These are phyloP conservation scores for Sitta carolinensis DNA, from an alignment of 2,797 vertebrate genomes.

Conservation along the genomic window DNA sequence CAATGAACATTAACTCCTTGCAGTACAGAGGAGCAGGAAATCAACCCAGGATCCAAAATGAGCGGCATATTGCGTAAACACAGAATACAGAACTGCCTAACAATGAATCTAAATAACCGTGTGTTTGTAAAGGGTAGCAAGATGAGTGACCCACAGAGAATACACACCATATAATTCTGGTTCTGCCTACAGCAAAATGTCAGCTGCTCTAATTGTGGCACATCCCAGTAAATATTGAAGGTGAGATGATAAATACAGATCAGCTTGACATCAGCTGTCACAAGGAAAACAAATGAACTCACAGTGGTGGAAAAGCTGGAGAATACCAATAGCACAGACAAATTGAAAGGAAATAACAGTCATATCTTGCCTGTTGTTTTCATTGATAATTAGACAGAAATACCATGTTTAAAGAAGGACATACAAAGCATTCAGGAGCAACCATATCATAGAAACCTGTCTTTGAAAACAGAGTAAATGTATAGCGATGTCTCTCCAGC, in stretches of 20 bases:
- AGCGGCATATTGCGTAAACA: not conserved
- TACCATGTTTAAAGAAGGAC: not conserved
- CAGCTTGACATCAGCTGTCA: slow-evolving; percentile 44
- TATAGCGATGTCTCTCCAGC: not conserved
- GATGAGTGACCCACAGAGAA: not conserved
- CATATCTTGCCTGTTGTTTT: not conserved
- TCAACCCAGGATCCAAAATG: not conserved
- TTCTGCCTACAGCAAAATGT: slow-evolving; percentile 57
- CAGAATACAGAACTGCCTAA: not conserved
- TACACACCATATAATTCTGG: not conserved
- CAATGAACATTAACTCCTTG: not conserved
- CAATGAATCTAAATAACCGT: not conserved
- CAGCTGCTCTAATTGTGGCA: slow-evolving; percentile 47
- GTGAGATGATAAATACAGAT: slow-evolving; percentile 52
- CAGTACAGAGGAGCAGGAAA: not conserved
- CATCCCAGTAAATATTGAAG: slow-evolving; percentile 54
- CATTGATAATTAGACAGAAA: slow-evolving; percentile 1
- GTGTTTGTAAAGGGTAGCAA: slow-evolving; percentile 5
- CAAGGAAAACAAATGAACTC: slow-evolving; percentile 35
- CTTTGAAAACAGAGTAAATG: not conserved
- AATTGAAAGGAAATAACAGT: not conserved
- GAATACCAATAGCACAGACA: slow-evolving; percentile 13
- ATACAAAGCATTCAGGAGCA: not conserved
- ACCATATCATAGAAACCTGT: not conserved
- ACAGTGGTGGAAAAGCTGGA: not conserved